phyloP scores from a whole-genome alignment of 1,140 invertebrate genomes.

The Carcinoscorpius rotundicauda region DNA sequence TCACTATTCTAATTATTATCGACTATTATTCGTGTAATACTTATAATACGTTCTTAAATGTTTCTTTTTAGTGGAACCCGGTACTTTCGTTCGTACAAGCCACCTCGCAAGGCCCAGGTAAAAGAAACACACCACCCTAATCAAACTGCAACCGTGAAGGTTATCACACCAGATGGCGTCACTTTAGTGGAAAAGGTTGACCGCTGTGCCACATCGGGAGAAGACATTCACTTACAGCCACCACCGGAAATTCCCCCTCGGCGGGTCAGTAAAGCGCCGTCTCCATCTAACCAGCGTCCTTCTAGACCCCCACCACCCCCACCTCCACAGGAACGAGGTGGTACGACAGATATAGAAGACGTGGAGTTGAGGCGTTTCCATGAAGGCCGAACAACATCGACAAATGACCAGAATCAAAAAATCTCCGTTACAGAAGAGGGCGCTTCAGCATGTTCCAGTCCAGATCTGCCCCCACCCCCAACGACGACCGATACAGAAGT shows the following conservation, averaged over 20 bases:
- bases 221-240: background rate
- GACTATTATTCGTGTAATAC: too few species aligned
- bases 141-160: constrained; percentile 15
- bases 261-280: background rate
- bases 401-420: too few species aligned
- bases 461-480: background rate
- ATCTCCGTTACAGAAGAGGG: background rate
- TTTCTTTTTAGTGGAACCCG: constrained; percentile 12
- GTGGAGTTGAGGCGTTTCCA: too few species aligned
- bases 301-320: background rate
- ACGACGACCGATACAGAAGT: background rate
- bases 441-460: background rate
- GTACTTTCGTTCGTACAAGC: constrained; percentile 14
- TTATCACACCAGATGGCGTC: constrained; percentile 17
- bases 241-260: background rate
- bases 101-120: constrained; percentile 18
- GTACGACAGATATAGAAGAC: too few species aligned
- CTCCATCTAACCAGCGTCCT: background rate
- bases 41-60: background rate
- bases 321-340: background rate
- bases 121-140: constrained; percentile 19
- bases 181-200: constrained; percentile 12
- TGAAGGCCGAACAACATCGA: too few species aligned
- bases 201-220: background rate
- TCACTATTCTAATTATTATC: background rate